A percentile compares a stretch with the other conserved stretches of the same genome.
Conservation (phyloP, 2,888 invertebrate genomes). For the Mayetiola destructor region DNA sequence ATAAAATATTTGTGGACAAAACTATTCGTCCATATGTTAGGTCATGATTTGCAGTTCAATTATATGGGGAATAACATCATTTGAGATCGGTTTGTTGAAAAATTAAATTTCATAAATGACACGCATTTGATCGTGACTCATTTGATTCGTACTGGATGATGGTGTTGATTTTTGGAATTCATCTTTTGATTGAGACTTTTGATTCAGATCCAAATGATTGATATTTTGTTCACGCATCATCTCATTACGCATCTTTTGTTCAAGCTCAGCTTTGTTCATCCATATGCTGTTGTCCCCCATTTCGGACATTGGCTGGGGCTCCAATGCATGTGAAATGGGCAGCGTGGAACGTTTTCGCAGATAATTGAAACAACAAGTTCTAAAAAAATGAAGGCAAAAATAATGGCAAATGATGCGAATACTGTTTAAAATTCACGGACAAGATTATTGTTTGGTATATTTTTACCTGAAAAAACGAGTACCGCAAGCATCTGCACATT, state of each 20-base stretch:
- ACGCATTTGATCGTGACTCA: slow-evolving; percentile 6
- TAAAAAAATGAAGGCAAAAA: background rate
- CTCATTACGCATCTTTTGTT: background rate
- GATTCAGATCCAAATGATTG: background rate
- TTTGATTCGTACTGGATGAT: background rate
- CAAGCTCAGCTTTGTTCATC: background rate
- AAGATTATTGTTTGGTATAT: background rate
- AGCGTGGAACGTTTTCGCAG: slow-evolving; percentile 7
- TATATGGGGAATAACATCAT: too few species aligned
- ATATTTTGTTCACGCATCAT: background rate
- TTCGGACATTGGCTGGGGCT: background rate
- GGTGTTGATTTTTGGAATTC: background rate
- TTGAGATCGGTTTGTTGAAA: background rate
- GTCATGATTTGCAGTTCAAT: too few species aligned
- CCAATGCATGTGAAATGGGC: background rate
- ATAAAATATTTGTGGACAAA: too few species aligned
- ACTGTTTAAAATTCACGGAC: background rate
- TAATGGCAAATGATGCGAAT: background rate
- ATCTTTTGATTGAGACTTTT: background rate
- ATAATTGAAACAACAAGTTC: slow-evolving; percentile 15
- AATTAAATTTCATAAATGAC: slow-evolving; percentile 3
- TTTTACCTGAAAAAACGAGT: slow-evolving; percentile 14
- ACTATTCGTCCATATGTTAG: too few species aligned
- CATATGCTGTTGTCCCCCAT: background rate
- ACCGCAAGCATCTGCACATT: slow-evolving; percentile 14